Percentiles rank a stretch among this genome's conserved stretches.
Conservation (phyloP, 1,140 invertebrate species). For the Holotrichia oblita region DNA sequence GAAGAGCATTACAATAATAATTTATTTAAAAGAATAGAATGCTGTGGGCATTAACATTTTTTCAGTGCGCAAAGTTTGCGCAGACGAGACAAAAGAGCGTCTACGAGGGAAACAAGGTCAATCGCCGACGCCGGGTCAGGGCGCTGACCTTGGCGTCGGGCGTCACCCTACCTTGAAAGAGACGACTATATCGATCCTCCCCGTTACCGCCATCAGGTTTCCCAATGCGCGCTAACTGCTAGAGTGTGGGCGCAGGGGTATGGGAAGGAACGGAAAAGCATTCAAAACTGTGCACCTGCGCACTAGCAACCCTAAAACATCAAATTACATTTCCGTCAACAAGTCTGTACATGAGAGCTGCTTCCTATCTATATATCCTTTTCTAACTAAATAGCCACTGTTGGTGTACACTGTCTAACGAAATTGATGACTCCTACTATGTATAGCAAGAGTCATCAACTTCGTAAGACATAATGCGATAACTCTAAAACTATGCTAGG, state of each 20-base stretch:
- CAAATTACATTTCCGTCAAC: constrained; percentile 12
- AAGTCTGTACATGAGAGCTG: not conserved
- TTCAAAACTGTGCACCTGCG: not conserved
- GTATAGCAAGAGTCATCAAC: too few relatives aligned
- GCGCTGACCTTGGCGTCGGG: constrained; percentile 50
- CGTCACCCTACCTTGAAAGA: constrained; percentile 46
- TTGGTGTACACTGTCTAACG: not conserved
- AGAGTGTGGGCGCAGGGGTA: not conserved
- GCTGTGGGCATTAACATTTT: constrained; percentile 8
- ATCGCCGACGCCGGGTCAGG: constrained; percentile 53
- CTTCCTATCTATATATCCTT: not conserved
- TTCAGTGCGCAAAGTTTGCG: constrained; percentile 35
- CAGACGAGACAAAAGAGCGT: constrained; percentile 47
- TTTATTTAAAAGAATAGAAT: not conserved
- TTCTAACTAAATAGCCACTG: not conserved
- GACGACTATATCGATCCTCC: constrained; percentile 43
- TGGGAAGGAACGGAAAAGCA: constrained; percentile 24
- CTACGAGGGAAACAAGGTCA: constrained; percentile 52
- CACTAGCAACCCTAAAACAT: not conserved
- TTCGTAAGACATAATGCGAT: too few relatives aligned
- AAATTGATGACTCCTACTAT: not conserved
- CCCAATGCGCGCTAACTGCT: not conserved
- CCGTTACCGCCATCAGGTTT: constrained; percentile 13
- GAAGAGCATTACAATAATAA: not conserved
- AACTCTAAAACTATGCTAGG: too few relatives aligned